Evolutionary conservation across 2,797 vertebrate genomes (phyloP).

Genomic region (Pseudocheirus occidentalis): DNA sequence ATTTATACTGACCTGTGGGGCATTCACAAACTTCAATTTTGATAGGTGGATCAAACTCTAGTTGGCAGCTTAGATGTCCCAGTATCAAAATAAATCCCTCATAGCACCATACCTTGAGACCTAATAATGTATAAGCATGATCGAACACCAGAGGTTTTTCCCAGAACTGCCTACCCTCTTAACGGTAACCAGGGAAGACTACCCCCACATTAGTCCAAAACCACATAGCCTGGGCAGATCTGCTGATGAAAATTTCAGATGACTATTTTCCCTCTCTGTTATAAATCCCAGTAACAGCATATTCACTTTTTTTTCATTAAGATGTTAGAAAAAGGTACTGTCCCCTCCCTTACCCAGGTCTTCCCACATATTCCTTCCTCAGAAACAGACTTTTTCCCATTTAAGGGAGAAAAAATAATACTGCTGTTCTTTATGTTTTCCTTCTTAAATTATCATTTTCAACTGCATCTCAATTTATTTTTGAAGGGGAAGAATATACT

Average conservation of each 20-base stretch:
- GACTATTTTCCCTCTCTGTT: neutral
- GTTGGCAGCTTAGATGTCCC: neutral
- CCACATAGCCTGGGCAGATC: neutral
- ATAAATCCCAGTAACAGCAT: neutral
- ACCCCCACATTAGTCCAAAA: neutral
- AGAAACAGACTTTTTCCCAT: neutral
- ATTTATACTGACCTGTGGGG: neutral
- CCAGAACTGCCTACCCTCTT: neutral
- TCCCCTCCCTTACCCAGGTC: neutral
- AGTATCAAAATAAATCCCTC: neutral
- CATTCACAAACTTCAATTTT: neutral
- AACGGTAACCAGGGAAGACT: neutral
- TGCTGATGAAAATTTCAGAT: neutral
- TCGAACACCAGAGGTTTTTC: neutral
- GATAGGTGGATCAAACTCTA: neutral
- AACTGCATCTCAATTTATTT: neutral
- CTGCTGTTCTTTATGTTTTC: neutral
- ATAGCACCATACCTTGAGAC: neutral
- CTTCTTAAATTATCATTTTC: neutral
- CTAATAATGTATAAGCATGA: neutral
- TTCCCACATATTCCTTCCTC: neutral
- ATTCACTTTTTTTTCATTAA: neutral
- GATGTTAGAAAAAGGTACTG: neutral
- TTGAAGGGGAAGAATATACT: neutral
- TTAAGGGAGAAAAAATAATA: rapidly evolving